Evolutionary conservation across 2,113 vertebrate genomes (phyloP), one percentile per base, ranked within the genome.

Genomic region (Cyprinodon brontotheroides): DNA sequence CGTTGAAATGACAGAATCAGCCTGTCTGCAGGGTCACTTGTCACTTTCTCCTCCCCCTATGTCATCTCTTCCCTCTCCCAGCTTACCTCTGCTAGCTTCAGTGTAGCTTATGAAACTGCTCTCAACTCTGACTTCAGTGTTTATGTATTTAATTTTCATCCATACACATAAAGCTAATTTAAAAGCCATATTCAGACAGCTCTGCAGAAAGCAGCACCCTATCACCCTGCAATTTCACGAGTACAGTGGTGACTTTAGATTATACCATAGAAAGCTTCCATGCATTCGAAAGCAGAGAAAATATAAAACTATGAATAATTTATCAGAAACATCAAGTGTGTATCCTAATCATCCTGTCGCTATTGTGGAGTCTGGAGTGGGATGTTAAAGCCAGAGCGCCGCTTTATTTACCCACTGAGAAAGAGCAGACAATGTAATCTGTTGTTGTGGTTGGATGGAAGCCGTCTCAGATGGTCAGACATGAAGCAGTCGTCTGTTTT

Each of bases 21-120:
- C 90, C 90, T 90, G 87, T 92, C 89, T 92, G 83, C 86, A 68
- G 90, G 92, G 90, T 92, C 90, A 90, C 90, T 89, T 79, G 89
- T 90, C 89, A 84, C 81, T 81, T 76, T 66, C 37, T 71, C 71
- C 68, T 41, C 77, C 65, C 71, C 83, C 87, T 60, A 53, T 75
- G 75, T 75, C 81, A 71, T 68, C 47, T 78, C 78, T 68, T 11
- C 39, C 69, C 48, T 40, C 61, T 82, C 60, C 4, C 14, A 57
- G 64, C 74, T 76, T 75, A 81, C 89, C 75, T 91, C 87, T 83
- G 80, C 77, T 4, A 57, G 6, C 20, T 57, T n/a, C 50, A 75
- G 70, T 59, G 79, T 11, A 48, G 65, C 59, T 77, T 75, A 72
- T 68, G 65, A 82, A 59, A 80, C 45, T 68, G 1, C 0, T 64